These are phyloP conservation scores for Alviniconcha strummeri DNA, from an alignment of 2,888 invertebrate genomes.

Conservation along the genomic window DNA sequence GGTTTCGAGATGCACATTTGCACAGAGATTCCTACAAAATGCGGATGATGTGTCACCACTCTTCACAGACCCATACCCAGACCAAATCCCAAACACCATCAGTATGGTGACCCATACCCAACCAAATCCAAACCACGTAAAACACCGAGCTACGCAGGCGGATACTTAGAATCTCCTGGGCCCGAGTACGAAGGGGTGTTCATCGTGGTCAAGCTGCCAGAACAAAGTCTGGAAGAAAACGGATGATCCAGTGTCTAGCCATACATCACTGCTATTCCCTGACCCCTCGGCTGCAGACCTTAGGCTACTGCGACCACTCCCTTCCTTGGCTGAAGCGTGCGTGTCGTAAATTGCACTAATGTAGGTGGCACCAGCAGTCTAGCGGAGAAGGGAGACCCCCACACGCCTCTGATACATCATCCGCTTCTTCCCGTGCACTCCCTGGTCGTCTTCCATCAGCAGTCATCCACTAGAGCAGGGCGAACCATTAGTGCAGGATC, in stretches of 20 bases:
- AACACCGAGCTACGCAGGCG: too few species aligned
- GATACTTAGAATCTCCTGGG: too few species aligned
- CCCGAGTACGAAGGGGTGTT: not conserved
- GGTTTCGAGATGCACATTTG: too few species aligned
- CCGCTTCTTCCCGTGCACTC: not conserved
- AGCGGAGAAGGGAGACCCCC: not conserved
- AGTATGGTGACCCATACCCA: not conserved
- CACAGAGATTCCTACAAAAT: too few species aligned
- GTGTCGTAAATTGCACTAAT: slow-evolving; percentile 7
- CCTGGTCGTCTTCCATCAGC: too few species aligned
- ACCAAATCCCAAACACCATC: not conserved
- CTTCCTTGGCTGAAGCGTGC: not conserved
- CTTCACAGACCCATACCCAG: too few species aligned
- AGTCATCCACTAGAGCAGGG: not conserved
- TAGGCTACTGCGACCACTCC: too few species aligned
- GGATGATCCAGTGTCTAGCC: not conserved
- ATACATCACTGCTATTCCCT: too few species aligned
- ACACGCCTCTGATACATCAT: not conserved
- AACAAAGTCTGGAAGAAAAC: not conserved
- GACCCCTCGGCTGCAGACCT: too few species aligned
- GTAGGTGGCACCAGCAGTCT: not conserved
- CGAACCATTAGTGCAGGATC: not conserved
- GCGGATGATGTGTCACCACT: too few species aligned
- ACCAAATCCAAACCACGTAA: too few species aligned
- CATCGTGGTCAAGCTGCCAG: not conserved